These are phyloP conservation scores for Polylopha cassiicola DNA, from an alignment of 2,888 invertebrate genomes.

Conservation along the genomic window DNA sequence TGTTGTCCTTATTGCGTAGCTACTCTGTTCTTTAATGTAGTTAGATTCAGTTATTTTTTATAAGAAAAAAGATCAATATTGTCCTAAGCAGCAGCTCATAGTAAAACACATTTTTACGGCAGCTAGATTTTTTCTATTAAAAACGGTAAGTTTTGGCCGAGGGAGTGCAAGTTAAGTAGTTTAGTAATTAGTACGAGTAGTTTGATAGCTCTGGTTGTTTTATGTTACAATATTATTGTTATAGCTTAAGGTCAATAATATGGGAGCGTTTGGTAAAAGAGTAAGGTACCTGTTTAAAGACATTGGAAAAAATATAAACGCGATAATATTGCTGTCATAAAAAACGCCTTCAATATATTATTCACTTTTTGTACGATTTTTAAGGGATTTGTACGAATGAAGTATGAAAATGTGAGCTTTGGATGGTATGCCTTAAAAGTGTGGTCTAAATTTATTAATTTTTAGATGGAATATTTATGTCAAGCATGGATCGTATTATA, in stretches of 20 bases:
- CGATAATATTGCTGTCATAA: not conserved
- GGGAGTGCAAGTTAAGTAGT: conserved; percentile 36
- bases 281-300: too few relatives aligned
- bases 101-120: conserved; percentile 3
- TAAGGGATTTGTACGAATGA: not conserved
- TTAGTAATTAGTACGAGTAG: conserved; percentile 9
- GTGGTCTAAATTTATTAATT: too few relatives aligned
- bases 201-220: conserved; percentile 3
- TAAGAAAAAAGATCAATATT: conserved; percentile 23
- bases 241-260: too few relatives aligned
- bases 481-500: too few relatives aligned
- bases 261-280: too few relatives aligned
- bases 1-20: conserved; percentile 20
- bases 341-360: too few relatives aligned
- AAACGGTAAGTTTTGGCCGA: conserved; percentile 33
- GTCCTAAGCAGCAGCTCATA: conserved; percentile 34
- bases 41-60: not conserved
- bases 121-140: conserved; percentile 5
- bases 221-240: conserved; percentile 17
- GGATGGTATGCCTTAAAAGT: conserved; percentile 1
- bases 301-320: too few relatives aligned
- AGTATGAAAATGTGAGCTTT: conserved; percentile 8
- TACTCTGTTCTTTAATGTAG: conserved; percentile 2
- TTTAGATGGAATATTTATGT: too few relatives aligned
- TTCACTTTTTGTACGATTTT: too few relatives aligned